Conservation (phyloP, 2,797 vertebrate genomes). For the Enteromius mattozi region DNA sequence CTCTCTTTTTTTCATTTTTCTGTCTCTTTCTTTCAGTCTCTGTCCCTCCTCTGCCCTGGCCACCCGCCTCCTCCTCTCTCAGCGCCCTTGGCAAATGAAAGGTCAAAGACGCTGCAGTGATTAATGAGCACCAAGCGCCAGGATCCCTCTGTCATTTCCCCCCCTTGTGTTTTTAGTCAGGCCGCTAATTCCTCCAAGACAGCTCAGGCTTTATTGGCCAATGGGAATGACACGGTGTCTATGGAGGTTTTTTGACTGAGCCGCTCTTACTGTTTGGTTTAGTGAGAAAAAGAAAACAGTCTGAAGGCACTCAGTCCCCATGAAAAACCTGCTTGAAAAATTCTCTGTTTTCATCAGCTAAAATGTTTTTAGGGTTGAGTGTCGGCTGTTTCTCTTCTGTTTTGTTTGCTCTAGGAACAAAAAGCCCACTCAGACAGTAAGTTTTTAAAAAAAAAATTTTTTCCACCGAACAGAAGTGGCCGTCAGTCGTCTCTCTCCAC, state of each 20-base stretch:
- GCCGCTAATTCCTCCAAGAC: conserved; percentile 80
- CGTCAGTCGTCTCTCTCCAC: conserved; percentile 71
- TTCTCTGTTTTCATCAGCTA: conserved; percentile 29
- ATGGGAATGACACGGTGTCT: conserved; percentile 64
- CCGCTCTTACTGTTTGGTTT: conserved; percentile 48
- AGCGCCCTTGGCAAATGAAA: conserved; percentile 88
- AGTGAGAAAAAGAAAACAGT: conserved; percentile 44
- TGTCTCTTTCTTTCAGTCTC: conserved; percentile 48
- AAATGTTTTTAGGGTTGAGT: conserved; percentile 44
- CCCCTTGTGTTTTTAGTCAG: conserved; percentile 79
- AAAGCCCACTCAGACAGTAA: conserved; percentile 39
- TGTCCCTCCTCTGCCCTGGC: conserved; percentile 56
- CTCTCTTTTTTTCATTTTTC: conserved; percentile 42
- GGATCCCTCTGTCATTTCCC: conserved; percentile 81
- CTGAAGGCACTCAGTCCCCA: conserved; percentile 14
- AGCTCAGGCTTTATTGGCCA: conserved; percentile 70
- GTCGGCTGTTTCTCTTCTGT: conserved; percentile 40
- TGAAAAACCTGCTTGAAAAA: conserved; percentile 24
- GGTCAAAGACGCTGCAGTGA: conserved; percentile 86
- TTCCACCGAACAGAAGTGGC: conserved; percentile 70
- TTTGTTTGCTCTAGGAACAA: conserved; percentile 46
- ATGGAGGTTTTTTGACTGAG: conserved; percentile 49
- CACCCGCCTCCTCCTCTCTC: conserved; percentile 68
- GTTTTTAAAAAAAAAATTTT: conserved; percentile 21
- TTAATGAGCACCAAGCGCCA: conserved; percentile 86